Percentiles rank a stretch among this genome's conserved stretches.
These are phyloP conservation scores for Mus minutoides DNA, from an alignment of 2,797 vertebrate species.

Conservation along the genomic window DNA sequence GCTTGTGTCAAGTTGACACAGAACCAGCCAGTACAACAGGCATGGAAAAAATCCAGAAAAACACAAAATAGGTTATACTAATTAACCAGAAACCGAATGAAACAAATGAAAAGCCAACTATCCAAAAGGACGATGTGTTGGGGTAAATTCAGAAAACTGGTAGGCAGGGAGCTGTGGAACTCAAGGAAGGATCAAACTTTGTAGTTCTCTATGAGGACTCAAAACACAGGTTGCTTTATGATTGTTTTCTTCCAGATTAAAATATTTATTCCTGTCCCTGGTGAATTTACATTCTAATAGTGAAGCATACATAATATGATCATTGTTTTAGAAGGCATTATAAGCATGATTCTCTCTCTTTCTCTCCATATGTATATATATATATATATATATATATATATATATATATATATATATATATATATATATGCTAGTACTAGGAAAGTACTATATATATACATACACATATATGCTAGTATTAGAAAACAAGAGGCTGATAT, in stretches of 20 bases:
- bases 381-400: no score
- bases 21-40: background rate
- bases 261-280: background rate
- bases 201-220: background rate
- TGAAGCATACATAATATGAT: background rate
- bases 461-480: background rate
- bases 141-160: background rate
- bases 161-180: background rate
- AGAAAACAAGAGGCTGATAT: background rate
- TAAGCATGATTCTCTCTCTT: background rate
- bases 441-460: no score
- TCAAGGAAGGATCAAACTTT: no score
- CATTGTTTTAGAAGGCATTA: conserved; percentile 5
- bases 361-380: no score
- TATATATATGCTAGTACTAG: no score
- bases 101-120: background rate
- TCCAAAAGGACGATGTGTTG: background rate
- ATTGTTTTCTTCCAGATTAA: background rate
- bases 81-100: conserved; percentile 4
- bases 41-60: background rate
- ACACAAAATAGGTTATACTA: background rate
- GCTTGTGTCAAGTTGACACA: no score
- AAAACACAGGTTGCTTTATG: background rate
- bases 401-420: no score
- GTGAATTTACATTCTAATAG: background rate